Percentiles rank a stretch among this genome's conserved stretches.
phyloP scores from a whole-genome alignment of 1,140 invertebrate species.

The Octopus sinensis region DNA sequence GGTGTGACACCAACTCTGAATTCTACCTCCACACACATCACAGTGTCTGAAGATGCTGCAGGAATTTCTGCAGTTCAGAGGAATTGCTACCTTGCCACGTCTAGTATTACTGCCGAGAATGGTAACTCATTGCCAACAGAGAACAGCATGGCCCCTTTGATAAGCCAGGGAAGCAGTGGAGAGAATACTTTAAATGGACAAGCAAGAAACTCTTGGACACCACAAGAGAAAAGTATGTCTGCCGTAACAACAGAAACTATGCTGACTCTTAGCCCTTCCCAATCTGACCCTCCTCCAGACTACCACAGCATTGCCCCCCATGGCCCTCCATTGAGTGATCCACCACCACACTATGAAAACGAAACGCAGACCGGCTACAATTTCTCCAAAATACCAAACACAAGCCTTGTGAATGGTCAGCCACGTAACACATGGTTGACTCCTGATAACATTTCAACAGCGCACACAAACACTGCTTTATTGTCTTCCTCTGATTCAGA shows the following conservation, averaged over 20 bases:
- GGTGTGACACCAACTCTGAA: constrained; percentile 64
- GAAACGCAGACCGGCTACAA: constrained; percentile 19
- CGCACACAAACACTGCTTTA: constrained; percentile 57
- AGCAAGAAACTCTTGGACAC: constrained; percentile 11
- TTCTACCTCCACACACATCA: constrained; percentile 35
- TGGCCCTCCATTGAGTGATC: neutral
- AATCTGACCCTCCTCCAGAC: constrained; percentile 3
- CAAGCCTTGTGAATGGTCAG: neutral
- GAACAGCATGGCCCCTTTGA: constrained; percentile 28
- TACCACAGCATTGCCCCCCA: constrained; percentile 1
- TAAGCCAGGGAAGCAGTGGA: constrained; percentile 20
- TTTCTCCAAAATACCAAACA: constrained; percentile 40
- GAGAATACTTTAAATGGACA: constrained; percentile 1
- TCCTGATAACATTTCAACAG: constrained; percentile 43
- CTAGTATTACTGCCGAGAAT: neutral
- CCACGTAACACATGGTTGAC: neutral
- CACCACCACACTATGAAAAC: neutral
- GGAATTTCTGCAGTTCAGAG: constrained; percentile 7
- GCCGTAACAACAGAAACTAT: constrained; percentile 56
- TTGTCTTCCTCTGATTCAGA: constrained; percentile 54
- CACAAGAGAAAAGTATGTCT: constrained; percentile 28
- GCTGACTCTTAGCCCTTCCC: constrained; percentile 56
- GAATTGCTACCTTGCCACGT: neutral
- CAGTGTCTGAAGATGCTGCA: constrained; percentile 18
- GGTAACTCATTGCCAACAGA: constrained; percentile 16